phyloP scores from a whole-genome alignment of 2,888 invertebrate species.

The Hemaris fuciformis region DNA sequence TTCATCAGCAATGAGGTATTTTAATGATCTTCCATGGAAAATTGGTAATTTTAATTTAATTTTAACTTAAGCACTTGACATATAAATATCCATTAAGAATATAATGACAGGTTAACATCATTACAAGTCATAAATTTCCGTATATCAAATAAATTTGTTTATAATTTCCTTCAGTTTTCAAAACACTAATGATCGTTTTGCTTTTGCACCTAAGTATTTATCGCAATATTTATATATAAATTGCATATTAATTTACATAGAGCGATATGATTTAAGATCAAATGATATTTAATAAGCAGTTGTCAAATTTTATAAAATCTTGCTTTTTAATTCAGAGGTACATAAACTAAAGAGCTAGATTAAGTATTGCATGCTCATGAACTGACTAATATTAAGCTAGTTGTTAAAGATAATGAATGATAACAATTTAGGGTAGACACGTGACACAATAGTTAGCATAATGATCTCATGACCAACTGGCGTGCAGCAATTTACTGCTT shows the following conservation, averaged over 20 bases:
- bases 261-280: no score
- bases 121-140: neutral
- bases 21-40: neutral
- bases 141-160: neutral
- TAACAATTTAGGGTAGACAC: slow-evolving; percentile 32
- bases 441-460: slow-evolving; percentile 27
- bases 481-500: neutral
- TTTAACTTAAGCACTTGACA: neutral
- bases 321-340: neutral
- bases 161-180: neutral
- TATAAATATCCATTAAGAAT: neutral
- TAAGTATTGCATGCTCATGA: neutral
- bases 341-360: neutral
- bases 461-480: slow-evolving; percentile 1
- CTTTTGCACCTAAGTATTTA: neutral
- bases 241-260: neutral
- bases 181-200: neutral
- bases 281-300: no score
- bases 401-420: slow-evolving; percentile 10
- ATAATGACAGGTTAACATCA: neutral
- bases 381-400: neutral
- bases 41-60: neutral
- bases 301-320: no score
- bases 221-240: neutral
- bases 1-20: neutral